Conservation (phyloP, 1,140 invertebrate species). For the Habropoda laboriosa region DNA sequence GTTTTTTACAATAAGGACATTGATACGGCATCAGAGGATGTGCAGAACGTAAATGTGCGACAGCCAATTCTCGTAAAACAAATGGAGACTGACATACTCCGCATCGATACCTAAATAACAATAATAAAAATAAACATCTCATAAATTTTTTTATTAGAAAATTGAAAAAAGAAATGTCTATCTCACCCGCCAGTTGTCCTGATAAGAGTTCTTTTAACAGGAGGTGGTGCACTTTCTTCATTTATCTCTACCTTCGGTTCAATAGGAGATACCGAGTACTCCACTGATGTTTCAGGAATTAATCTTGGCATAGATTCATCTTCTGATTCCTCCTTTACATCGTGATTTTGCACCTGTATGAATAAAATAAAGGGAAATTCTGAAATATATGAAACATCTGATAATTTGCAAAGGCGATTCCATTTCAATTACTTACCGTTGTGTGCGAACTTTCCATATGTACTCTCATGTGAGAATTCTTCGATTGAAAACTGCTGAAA, state of each 20-base stretch:
- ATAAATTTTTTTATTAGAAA: background rate
- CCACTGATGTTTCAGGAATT: constrained; percentile 61
- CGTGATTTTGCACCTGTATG: constrained; percentile 42
- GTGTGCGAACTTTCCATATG: constrained; percentile 57
- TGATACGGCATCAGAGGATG: constrained; percentile 76
- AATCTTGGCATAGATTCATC: constrained; percentile 65
- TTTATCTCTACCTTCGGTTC: constrained; percentile 69
- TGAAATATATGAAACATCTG: background rate
- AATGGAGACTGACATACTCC: constrained; percentile 76
- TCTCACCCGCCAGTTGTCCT: constrained; percentile 69
- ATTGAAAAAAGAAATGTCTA: constrained; percentile 9
- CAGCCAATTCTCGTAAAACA: constrained; percentile 71
- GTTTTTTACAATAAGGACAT: constrained; percentile 75
- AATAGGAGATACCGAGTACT: constrained; percentile 56
- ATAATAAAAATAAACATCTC: background rate
- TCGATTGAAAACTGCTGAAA: constrained; percentile 67
- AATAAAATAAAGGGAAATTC: constrained; percentile 5
- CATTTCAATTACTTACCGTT: background rate
- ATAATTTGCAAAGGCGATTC: background rate
- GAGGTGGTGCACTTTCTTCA: constrained; percentile 64
- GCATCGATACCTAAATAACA: constrained; percentile 70
- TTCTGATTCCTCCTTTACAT: constrained; percentile 51
- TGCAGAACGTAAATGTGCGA: constrained; percentile 75
- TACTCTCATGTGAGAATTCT: constrained; percentile 70
- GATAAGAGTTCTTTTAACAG: constrained; percentile 73